Percentiles rank a stretch among this genome's conserved stretches.
Evolutionary conservation across 2,888 invertebrate genomes (phyloP).

Genomic region (Caenorhabditis virilis): DNA sequence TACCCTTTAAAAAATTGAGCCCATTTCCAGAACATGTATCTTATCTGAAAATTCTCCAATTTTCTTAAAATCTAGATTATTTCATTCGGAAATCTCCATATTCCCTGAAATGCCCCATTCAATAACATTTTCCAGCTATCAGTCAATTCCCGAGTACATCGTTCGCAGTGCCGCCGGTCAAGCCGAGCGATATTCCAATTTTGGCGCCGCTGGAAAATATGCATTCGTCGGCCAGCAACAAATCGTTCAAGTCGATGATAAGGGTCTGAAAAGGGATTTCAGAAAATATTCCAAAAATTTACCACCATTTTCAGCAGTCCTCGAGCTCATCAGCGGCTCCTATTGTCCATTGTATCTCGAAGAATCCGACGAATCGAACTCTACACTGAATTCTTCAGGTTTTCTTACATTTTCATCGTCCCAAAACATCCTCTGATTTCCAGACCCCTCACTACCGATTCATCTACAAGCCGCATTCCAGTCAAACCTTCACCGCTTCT

Average conservation of each 20-base stretch:
- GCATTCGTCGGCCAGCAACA: constrained; percentile 4
- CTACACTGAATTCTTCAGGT: constrained; percentile 15
- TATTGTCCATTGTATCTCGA: constrained; percentile 18
- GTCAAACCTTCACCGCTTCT: too few relatives aligned
- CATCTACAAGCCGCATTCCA: constrained; percentile 30
- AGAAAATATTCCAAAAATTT: too few relatives aligned
- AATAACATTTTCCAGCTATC: too few relatives aligned
- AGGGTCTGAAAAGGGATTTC: too few relatives aligned
- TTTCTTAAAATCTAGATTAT: too few relatives aligned
- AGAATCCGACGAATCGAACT: constrained; percentile 19
- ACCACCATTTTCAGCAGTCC: constrained; percentile 23
- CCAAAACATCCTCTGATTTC: too few relatives aligned
- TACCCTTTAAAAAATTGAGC: too few relatives aligned
- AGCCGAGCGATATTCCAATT: constrained; percentile 12
- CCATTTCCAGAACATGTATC: too few relatives aligned
- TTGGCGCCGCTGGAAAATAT: constrained; percentile 37
- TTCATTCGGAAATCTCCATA: too few relatives aligned
- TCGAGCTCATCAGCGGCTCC: constrained; percentile 16
- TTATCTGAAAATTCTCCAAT: too few relatives aligned
- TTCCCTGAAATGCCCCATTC: too few relatives aligned
- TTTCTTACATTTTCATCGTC: too few relatives aligned
- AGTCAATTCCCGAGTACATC: constrained; percentile 21
- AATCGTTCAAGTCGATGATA: constrained; percentile 7
- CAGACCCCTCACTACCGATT: constrained; percentile 20
- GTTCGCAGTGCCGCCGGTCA: constrained; percentile 7